A percentile compares a stretch with the other conserved stretches of the same genome.
These are phyloP conservation scores for Paramormyrops kingsleyae DNA, from an alignment of 2,113 vertebrate genomes.

Conservation along the genomic window DNA sequence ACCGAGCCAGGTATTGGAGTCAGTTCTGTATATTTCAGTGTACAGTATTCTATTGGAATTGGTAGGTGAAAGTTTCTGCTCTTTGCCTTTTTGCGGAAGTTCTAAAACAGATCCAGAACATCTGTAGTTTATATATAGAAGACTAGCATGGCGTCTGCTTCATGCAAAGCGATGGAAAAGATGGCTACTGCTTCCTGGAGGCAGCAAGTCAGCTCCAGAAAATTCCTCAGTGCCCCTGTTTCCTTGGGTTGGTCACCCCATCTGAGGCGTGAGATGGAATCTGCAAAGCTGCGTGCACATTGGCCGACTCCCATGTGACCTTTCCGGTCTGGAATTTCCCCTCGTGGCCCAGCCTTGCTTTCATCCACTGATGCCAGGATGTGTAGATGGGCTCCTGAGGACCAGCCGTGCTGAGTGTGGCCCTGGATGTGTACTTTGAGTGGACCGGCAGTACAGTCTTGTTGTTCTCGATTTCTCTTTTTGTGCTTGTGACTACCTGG, in stretches of 20 bases:
- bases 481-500: not conserved
- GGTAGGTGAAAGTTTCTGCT: not conserved
- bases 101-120: not conserved
- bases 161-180: not conserved
- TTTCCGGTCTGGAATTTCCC: constrained; percentile 40
- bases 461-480: not conserved
- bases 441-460: not conserved
- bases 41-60: not conserved
- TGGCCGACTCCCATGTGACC: constrained; percentile 32
- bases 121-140: constrained; percentile 25
- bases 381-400: not conserved
- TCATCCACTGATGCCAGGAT: not conserved
- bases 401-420: not conserved
- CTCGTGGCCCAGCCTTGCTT: not conserved
- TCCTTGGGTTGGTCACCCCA: constrained; percentile 21
- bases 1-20: not conserved
- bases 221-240: constrained; percentile 30
- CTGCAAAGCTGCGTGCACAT: constrained; percentile 20
- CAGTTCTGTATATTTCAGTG: not conserved
- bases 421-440: not conserved
- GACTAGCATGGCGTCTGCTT: not conserved
- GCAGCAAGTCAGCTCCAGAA: constrained; percentile 1
- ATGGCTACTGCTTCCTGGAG: not conserved
- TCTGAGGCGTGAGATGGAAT: constrained; percentile 31
- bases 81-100: constrained; percentile 8